Percentiles rank a stretch among this genome's conserved stretches.
Evolutionary conservation across 2,888 invertebrate species (phyloP).

Genomic region (Baccha elongata): DNA sequence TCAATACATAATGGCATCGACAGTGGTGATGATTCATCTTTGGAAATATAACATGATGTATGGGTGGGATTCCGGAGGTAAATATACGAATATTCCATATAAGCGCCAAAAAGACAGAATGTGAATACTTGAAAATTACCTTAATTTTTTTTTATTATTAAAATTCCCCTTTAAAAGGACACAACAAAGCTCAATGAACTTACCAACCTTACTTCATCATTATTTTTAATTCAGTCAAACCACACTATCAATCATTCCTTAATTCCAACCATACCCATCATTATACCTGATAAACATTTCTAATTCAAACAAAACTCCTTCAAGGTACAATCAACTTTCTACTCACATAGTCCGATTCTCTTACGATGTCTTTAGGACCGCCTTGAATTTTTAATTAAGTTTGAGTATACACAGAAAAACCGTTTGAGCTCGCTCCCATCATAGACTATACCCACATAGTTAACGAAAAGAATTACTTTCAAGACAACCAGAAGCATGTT

Average conservation of each 20-base stretch:
- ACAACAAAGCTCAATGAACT: no score
- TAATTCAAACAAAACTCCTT: slow-evolving; percentile 25
- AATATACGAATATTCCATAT: no score
- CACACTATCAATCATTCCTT: background rate
- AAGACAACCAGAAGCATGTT: slow-evolving; percentile 59
- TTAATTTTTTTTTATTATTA: no score
- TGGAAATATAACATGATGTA: no score
- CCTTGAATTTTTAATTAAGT: slow-evolving; percentile 59
- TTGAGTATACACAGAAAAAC: slow-evolving; percentile 34
- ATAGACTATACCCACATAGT: slow-evolving; percentile 36
- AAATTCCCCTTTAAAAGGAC: no score
- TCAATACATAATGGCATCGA: no score
- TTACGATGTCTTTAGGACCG: background rate
- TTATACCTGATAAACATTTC: slow-evolving; percentile 28
- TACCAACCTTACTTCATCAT: background rate
- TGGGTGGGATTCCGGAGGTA: no score
- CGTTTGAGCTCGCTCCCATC: slow-evolving; percentile 1
- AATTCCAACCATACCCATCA: slow-evolving; percentile 20
- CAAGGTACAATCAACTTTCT: slow-evolving; percentile 39
- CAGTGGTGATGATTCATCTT: no score
- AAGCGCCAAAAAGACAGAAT: no score
- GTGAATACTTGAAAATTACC: no score
- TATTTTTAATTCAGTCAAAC: background rate
- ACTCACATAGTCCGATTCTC: background rate
- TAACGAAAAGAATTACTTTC: slow-evolving; percentile 55